Evolutionary conservation across 1,140 invertebrate species (phyloP).

Genomic region (Zaprionus kolodkinae): DNA sequence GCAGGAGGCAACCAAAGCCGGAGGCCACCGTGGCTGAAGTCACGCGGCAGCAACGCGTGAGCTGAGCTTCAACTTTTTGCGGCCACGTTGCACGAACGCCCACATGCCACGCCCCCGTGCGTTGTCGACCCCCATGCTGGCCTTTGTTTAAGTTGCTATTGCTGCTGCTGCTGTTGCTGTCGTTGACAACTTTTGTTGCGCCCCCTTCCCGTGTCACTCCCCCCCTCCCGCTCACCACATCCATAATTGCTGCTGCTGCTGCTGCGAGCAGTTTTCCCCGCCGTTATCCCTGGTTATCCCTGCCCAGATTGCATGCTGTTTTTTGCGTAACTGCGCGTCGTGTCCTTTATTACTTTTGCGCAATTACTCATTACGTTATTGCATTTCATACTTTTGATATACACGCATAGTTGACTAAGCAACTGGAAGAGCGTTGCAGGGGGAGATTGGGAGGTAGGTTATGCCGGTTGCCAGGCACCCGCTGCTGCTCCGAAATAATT

Average conservation of each 20-base stretch:
- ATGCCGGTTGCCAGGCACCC: conserved; percentile 14
- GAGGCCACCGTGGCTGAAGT: conserved; percentile 36
- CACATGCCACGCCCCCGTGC: conserved; percentile 7
- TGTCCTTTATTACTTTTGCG: conserved; percentile 75
- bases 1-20: conserved; percentile 1
- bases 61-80: conserved; percentile 68
- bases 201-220: conserved; percentile 6
- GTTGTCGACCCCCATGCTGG: conserved; percentile 32
- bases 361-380: conserved; percentile 83
- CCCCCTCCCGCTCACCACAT: conserved; percentile 28
- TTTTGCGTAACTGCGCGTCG: conserved; percentile 66
- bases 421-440: conserved; percentile 1
- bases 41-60: conserved; percentile 73
- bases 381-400: conserved; percentile 78
- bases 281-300: conserved; percentile 63
- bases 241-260: conserved; percentile 58
- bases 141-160: conserved; percentile 62
- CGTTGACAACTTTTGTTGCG: conserved; percentile 77
- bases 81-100: conserved; percentile 72
- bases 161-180: conserved; percentile 50
- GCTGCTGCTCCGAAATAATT: conserved; percentile 62
- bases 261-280: conserved; percentile 23
- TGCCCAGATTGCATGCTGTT: conserved; percentile 66
- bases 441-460: not conserved
- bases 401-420: conserved; percentile 69